Evolutionary conservation across 2,797 vertebrate genomes (phyloP).

Genomic region (Zalophus californianus): DNA sequence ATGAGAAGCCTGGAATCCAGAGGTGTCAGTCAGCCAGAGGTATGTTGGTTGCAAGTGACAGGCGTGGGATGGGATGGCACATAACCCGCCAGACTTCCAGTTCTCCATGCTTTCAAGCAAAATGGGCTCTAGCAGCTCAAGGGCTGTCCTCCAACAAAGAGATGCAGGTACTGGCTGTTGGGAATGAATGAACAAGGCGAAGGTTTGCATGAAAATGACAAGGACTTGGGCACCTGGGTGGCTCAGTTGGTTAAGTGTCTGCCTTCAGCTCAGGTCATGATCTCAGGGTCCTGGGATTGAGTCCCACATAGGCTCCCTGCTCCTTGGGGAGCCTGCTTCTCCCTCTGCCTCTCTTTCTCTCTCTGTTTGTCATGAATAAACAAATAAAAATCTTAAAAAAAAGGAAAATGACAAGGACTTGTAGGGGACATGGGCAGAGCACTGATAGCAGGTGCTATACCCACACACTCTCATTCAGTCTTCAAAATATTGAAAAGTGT

Average conservation of each 20-base stretch:
- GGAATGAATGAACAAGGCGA: neutral
- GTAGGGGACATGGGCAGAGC: neutral
- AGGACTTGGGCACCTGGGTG: neutral
- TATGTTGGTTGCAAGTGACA: neutral
- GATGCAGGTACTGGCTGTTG: neutral
- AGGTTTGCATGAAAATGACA: neutral
- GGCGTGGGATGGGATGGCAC: neutral
- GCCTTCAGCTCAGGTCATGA: too few species aligned
- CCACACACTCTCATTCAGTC: neutral
- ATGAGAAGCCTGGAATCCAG: neutral
- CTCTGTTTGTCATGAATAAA: too few species aligned
- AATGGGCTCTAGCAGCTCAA: neutral
- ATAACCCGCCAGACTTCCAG: neutral
- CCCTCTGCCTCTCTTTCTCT: too few species aligned
- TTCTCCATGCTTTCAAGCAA: neutral
- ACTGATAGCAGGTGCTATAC: neutral
- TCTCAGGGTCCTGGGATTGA: too few species aligned
- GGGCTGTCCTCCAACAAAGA: neutral
- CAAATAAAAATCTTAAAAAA: too few species aligned
- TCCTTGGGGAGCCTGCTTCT: too few species aligned
- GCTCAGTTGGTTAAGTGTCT: too few species aligned
- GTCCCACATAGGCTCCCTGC: too few species aligned
- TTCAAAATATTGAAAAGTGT: conserved; percentile 21
- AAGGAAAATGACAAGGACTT: neutral
- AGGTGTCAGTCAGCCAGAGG: neutral